These are phyloP conservation scores for Ochropacha duplaris DNA, from an alignment of 2,888 invertebrate species.

Conservation along the genomic window DNA sequence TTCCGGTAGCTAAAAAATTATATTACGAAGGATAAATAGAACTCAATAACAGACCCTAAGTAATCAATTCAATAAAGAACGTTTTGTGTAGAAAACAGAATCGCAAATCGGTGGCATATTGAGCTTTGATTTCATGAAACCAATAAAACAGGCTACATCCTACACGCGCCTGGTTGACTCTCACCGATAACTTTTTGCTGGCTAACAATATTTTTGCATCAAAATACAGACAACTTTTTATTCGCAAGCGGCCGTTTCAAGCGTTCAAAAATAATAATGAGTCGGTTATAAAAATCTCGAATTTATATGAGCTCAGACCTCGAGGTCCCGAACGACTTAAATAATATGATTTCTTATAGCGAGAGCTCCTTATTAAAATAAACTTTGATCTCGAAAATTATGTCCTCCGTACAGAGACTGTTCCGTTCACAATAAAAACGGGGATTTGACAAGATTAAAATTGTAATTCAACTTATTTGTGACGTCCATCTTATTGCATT, in stretches of 20 bases:
- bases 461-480: constrained; percentile 80
- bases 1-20: constrained; percentile 34
- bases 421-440: constrained; percentile 74
- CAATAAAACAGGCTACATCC: constrained; percentile 30
- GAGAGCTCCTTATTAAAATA: constrained; percentile 75
- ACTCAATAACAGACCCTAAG: neutral
- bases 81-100: neutral
- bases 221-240: constrained; percentile 73
- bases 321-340: constrained; percentile 44
- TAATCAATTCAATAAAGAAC: neutral
- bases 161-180: constrained; percentile 22
- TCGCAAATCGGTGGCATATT: constrained; percentile 22
- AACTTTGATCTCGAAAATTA: constrained; percentile 77
- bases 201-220: constrained; percentile 74
- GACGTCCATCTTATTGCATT: constrained; percentile 78
- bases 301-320: constrained; percentile 60
- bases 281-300: constrained; percentile 75
- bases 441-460: constrained; percentile 82
- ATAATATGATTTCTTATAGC: constrained; percentile 77
- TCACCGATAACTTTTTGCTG: constrained; percentile 52
- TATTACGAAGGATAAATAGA: neutral
- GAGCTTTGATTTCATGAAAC: constrained; percentile 42
- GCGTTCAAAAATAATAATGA: constrained; percentile 77
- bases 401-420: constrained; percentile 59
- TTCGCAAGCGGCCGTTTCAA: constrained; percentile 70